Evolutionary conservation across 2,888 invertebrate genomes (phyloP), one percentile per base, ranked within the genome.

Genomic region (Cactoblastis cactorum): DNA sequence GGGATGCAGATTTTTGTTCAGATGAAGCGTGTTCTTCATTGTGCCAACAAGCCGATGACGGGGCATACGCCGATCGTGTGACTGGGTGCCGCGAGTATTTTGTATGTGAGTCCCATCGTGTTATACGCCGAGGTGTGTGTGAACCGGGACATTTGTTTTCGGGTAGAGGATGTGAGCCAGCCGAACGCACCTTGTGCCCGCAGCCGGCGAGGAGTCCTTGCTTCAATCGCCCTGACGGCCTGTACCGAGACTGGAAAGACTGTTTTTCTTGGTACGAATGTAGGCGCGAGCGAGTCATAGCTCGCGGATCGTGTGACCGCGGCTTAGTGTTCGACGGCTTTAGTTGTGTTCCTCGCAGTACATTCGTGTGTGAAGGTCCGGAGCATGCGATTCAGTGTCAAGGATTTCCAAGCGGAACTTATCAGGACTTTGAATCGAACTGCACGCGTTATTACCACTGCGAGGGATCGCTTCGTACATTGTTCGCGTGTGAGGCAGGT

Each of bases 41-140:
- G 51, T 92, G 92, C 62, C 75, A 81, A 38, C 80, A 82, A 41
- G 87, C 84, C 49, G 71, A 82, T 1, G 86, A 92, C 67, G 92
- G 92, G 0, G 91, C 92, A 19, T 91, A 92, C 69, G 83, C 90
- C 12, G 92, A 92, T 65, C 79, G 87, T 17, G 74, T 85, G 6
- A 82, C 91, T 14, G 88, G 87, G 19, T 92, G 92, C 63, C 84
- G 90, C 33, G 91, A 91, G 62, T 92, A 92, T 67, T 91, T 90
- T 64, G 92, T 90, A 59, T 92, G 92, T 67, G 84, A 89, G 55
- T 80, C 86, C 32, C 80, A 80, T 12, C 87, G 90, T 22, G 90
- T 90, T 24, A 84, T 89, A 39, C 83, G 90, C 4, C 86, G 91
- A 50, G 83, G 92, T 6, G 91, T 91, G 12, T 92, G 92, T 63